Evolutionary conservation across 2,888 invertebrate genomes (phyloP).

Genomic region (Odontocerum albicorne): DNA sequence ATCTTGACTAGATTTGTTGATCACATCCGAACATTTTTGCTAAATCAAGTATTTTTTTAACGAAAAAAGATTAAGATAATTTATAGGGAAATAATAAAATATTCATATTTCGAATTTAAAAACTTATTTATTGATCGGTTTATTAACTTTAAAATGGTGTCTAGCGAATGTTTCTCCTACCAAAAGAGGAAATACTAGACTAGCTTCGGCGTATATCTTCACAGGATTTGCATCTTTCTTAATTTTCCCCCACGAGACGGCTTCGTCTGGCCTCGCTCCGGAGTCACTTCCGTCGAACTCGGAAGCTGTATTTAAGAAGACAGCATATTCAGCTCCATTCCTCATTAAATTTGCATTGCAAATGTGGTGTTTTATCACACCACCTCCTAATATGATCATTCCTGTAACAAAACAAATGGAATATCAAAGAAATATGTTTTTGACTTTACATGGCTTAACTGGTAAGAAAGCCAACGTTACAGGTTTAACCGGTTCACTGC

Average conservation of each 20-base stretch:
- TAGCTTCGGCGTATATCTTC: slow-evolving; percentile 94
- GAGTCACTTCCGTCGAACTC: slow-evolving; percentile 99
- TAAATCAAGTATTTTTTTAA: too few species aligned
- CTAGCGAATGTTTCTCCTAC: slow-evolving; percentile 96
- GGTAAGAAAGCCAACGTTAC: too few species aligned
- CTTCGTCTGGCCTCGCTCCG: slow-evolving; percentile 97
- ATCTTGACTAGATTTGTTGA: too few species aligned
- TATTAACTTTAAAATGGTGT: slow-evolving; percentile 50
- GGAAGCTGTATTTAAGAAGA: slow-evolving; percentile 92
- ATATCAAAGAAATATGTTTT: too few species aligned
- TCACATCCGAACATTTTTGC: too few species aligned
- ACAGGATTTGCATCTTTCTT: slow-evolving; percentile 84
- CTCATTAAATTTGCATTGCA: slow-evolving; percentile 99
- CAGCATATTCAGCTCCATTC: slow-evolving; percentile 95
- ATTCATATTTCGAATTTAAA: too few species aligned
- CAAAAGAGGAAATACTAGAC: slow-evolving; percentile 89
- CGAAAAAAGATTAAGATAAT: too few species aligned
- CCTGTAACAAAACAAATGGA: slow-evolving; percentile 46
- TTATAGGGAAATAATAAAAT: too few species aligned
- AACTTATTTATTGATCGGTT: too few species aligned
- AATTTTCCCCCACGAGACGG: slow-evolving; percentile 99
- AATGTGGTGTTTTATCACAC: slow-evolving; percentile 98
- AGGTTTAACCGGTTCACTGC: too few species aligned
- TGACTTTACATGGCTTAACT: too few species aligned
- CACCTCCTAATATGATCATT: slow-evolving; percentile 95